Conservation (phyloP, 2,888 invertebrate genomes). For the Phyllotreta cruciferae region DNA sequence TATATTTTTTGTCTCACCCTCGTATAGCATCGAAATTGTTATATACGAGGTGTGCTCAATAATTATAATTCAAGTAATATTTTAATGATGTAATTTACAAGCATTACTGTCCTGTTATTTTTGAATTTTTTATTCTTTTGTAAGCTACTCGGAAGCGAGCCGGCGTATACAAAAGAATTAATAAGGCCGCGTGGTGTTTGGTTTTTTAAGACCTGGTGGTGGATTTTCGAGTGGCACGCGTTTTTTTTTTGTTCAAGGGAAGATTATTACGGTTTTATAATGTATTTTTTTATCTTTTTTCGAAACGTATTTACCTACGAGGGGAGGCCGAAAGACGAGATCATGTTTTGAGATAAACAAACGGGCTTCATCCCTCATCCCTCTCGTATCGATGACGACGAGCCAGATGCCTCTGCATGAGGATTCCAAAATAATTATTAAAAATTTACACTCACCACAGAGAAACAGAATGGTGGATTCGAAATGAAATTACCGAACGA, state of each 20-base stretch:
- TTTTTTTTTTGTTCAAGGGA: slow-evolving; percentile 33
- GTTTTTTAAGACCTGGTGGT: slow-evolving; percentile 46
- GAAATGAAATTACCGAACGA: too few relatives aligned
- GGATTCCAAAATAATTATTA: background rate
- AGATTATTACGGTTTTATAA: slow-evolving; percentile 32
- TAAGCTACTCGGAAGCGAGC: slow-evolving; percentile 33
- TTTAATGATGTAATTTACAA: too few relatives aligned
- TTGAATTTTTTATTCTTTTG: slow-evolving; percentile 35
- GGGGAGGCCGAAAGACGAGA: slow-evolving; percentile 22
- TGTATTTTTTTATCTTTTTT: background rate
- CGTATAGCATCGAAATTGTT: too few relatives aligned
- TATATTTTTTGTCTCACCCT: too few relatives aligned
- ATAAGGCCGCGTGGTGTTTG: slow-evolving; percentile 41
- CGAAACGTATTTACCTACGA: slow-evolving; percentile 26
- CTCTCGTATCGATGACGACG: slow-evolving; percentile 24
- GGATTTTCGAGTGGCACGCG: slow-evolving; percentile 45
- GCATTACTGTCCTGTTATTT: slow-evolving; percentile 10
- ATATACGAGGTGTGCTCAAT: too few relatives aligned
- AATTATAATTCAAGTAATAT: too few relatives aligned
- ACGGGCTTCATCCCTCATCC: slow-evolving; percentile 22
- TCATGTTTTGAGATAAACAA: slow-evolving; percentile 33
- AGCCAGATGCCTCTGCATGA: slow-evolving; percentile 21
- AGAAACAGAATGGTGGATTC: too few relatives aligned
- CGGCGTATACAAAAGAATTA: slow-evolving; percentile 38
- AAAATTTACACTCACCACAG: background rate